phyloP scores from a whole-genome alignment of 1,140 invertebrate genomes.

The Heliconius eleuchia region DNA sequence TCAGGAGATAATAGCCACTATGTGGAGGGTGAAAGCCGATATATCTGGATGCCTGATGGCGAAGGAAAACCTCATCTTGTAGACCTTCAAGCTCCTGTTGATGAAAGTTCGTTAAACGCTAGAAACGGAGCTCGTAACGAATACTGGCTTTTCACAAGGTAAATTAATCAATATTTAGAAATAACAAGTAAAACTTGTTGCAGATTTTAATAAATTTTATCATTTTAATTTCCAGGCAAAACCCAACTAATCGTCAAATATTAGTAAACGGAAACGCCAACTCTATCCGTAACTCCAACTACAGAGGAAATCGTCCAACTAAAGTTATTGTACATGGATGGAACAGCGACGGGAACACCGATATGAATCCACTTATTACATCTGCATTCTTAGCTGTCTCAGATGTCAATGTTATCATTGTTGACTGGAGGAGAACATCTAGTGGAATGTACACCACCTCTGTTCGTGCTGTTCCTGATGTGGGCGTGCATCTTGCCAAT shows the following conservation, averaged over 20 bases:
- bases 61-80: conserved; percentile 50
- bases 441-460: conserved; percentile 74
- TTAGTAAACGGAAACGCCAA: conserved; percentile 47
- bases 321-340: conserved; percentile 59
- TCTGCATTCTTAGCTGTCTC: conserved; percentile 70
- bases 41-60: conserved; percentile 56
- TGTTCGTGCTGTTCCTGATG: conserved; percentile 68
- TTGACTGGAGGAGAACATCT: conserved; percentile 63
- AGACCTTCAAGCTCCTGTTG: conserved; percentile 46
- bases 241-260: conserved; percentile 48
- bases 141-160: conserved; percentile 66
- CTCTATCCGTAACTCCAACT: conserved; percentile 53
- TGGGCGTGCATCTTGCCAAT: conserved; percentile 63
- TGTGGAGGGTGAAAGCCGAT: conserved; percentile 55
- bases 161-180: not conserved
- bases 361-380: conserved; percentile 42
- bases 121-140: conserved; percentile 55
- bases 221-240: conserved; percentile 45
- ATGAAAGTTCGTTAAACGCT: conserved; percentile 23
- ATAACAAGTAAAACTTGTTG: no score
- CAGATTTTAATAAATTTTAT: no score
- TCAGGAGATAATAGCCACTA: conserved; percentile 59
- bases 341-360: conserved; percentile 50
- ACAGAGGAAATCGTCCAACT: conserved; percentile 41
- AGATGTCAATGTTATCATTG: conserved; percentile 82